Conservation (phyloP, 2,888 invertebrate genomes). For the Tenthredo amoena region DNA sequence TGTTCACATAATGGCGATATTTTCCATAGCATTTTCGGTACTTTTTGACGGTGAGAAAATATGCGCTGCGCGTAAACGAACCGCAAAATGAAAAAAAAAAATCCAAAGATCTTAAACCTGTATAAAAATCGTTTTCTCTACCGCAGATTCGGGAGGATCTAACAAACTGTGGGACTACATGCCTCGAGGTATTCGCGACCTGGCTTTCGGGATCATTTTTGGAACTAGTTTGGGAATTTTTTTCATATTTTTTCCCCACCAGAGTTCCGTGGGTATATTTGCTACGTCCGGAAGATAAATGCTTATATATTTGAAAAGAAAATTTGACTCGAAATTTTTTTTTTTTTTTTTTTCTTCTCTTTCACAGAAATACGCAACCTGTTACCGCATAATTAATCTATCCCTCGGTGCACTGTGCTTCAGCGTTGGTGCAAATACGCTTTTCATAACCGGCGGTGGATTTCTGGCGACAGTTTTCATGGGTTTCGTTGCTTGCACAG, state of each 20-base stretch:
- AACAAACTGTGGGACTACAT: slow-evolving; percentile 70
- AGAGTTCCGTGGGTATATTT: slow-evolving; percentile 74
- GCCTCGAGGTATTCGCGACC: slow-evolving; percentile 77
- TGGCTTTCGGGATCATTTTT: slow-evolving; percentile 81
- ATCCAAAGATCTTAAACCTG: background rate
- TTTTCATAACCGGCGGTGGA: slow-evolving; percentile 80
- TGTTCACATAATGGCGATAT: slow-evolving; percentile 87
- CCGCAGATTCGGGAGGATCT: slow-evolving; percentile 58
- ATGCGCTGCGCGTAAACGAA: too few relatives aligned
- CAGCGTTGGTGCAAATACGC: slow-evolving; percentile 64
- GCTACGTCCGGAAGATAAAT: background rate
- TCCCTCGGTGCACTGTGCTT: slow-evolving; percentile 70
- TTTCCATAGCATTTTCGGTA: slow-evolving; percentile 84
- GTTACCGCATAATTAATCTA: slow-evolving; percentile 67
- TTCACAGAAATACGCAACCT: slow-evolving; percentile 67
- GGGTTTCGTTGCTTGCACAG: slow-evolving; percentile 69
- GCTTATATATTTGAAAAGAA: background rate
- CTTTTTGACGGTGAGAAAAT: slow-evolving; percentile 82
- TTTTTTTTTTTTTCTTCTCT: background rate
- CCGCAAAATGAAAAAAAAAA: background rate
- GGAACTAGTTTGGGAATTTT: slow-evolving; percentile 83
- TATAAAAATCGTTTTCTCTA: background rate
- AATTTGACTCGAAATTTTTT: background rate
- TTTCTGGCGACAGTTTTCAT: slow-evolving; percentile 78
- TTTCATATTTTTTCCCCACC: slow-evolving; percentile 82